Conservation (phyloP, 2,113 vertebrate genomes). For the Vireo altiloquus region DNA sequence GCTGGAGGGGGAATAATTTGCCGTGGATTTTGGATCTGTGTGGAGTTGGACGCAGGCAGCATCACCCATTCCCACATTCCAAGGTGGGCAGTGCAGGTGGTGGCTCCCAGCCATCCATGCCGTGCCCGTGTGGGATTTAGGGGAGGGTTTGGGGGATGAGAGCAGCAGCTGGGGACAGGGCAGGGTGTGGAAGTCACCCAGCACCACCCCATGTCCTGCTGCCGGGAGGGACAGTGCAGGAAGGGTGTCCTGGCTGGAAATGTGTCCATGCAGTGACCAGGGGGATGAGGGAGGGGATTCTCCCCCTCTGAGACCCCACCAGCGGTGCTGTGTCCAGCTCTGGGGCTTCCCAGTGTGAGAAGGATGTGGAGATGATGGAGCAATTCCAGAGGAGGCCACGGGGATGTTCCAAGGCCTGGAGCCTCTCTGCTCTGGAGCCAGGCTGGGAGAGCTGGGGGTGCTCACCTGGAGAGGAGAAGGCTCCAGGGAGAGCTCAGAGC, state of each 20-base stretch:
- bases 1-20: not conserved
- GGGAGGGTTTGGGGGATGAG: accelerated
- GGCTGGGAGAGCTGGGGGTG: not conserved
- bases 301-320: not conserved
- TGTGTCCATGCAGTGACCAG: not conserved
- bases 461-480: not conserved
- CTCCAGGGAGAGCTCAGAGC: not conserved
- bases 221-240: not conserved
- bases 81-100: accelerated
- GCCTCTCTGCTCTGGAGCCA: not conserved
- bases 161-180: not conserved
- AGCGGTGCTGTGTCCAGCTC: not conserved
- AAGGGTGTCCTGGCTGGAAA: not conserved
- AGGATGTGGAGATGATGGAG: not conserved
- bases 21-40: accelerated
- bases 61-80: accelerated
- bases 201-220: not conserved
- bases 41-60: accelerated
- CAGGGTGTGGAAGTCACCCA: not conserved
- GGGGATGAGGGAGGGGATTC: not conserved
- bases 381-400: not conserved
- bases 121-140: not conserved
- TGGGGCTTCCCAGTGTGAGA: not conserved
- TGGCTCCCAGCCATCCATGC: not conserved
- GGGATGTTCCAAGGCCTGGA: accelerated